Evolutionary conservation across 2,888 invertebrate genomes (phyloP), one percentile per base, ranked within the genome.

Genomic region (Urechis unicinctus): DNA sequence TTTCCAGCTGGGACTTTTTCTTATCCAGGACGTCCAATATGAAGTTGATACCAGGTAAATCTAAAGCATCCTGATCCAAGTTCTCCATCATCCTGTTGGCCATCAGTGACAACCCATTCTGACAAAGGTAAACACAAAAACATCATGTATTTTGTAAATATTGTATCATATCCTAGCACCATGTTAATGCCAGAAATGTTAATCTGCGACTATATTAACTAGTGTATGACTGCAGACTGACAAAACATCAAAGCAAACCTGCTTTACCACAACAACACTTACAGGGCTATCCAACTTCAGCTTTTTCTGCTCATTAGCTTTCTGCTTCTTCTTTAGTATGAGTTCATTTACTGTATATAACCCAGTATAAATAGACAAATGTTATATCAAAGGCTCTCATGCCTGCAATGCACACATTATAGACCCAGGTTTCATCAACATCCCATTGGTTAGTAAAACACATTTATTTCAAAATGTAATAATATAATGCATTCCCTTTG

Each of bases 1-100:
- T 87, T 75, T 91, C 88, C 25, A 92, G 79, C 49, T 88, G 81
- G 52, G 88, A 85, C 76, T 89, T 90, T 56, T 89, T 83, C 59
- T 88, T 85, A 3, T 86, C 86, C 52, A 92, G 80, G 54, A 89
- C 83, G 67, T 88, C 88, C 54, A 92, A 79, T 83, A 92, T 86
- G 1, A 85, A 84, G 69, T 90, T 89, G 0, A 92, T 87, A 71
- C 91, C 89, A 0, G 86, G 84, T 48, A 91, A 79, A 26, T 86
- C 85, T 49, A 91, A 79, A 31, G 66, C 67, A 44, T 73, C 71
- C 13, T 56, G 53, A n/a, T 55, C 57, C 9, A 36, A 13, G 36
- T 13, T 36, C 9, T 36, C 36, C 17, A 36, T 13, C 17, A 36
- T 9, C 17, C 9, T 36, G 36, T 9, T 36, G 9, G 9, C 36